phyloP scores from a whole-genome alignment of 2,113 vertebrate species.

The Ophiodon elongatus region DNA sequence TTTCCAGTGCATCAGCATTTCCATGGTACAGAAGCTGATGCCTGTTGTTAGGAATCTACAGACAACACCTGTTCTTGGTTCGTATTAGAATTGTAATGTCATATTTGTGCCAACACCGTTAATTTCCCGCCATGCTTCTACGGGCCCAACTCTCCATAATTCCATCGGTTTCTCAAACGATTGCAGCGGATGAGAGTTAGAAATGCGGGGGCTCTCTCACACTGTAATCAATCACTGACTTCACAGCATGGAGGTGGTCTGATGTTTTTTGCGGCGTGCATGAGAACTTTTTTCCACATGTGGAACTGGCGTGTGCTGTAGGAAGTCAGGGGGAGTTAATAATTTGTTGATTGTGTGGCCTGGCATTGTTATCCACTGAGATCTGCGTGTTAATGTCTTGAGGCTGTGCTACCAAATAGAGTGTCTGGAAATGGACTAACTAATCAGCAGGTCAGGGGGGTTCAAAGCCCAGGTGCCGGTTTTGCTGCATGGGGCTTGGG shows the following conservation, averaged over 20 bases:
- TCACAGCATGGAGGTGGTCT: conserved; percentile 62
- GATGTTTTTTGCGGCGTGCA: conserved; percentile 60
- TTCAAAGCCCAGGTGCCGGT: conserved; percentile 67
- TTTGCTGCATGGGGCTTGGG: conserved; percentile 19
- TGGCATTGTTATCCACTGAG: conserved; percentile 78
- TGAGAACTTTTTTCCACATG: conserved; percentile 76
- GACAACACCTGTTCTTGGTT: conserved; percentile 75
- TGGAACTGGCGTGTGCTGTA: conserved; percentile 63
- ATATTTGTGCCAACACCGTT: conserved; percentile 33
- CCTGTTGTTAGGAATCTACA: conserved; percentile 57
- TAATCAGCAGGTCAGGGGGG: conserved; percentile 67
- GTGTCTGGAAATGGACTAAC: conserved; percentile 67
- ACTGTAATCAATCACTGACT: conserved; percentile 70
- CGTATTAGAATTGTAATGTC: conserved; percentile 53
- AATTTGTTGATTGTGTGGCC: conserved; percentile 78
- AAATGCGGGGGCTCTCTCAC: conserved; percentile 52
- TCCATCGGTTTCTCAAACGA: conserved; percentile 45
- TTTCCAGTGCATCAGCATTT: conserved; percentile 78
- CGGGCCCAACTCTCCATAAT: conserved; percentile 34
- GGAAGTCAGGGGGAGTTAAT: conserved; percentile 67
- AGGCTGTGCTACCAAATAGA: conserved; percentile 67
- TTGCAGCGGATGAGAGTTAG: conserved; percentile 42
- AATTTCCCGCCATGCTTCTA: conserved; percentile 32
- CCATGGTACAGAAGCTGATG: conserved; percentile 53
- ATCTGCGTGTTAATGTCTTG: conserved; percentile 80